Percentiles rank a stretch among this genome's conserved stretches.
Evolutionary conservation across 2,797 vertebrate species (phyloP).

Genomic region (Sarcophilus harrisii): DNA sequence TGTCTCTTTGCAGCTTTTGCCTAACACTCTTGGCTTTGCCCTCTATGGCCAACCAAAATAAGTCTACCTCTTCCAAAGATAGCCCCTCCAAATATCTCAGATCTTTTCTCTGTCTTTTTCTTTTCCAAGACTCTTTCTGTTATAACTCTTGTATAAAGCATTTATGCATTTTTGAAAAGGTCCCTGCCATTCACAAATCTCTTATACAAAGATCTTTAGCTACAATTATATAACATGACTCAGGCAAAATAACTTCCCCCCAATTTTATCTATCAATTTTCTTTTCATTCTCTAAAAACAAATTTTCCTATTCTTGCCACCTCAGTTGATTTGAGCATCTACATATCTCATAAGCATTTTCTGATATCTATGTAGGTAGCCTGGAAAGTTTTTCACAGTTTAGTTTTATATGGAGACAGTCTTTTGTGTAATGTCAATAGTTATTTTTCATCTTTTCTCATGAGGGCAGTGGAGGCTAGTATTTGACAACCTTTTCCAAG

Average conservation of each 20-base stretch:
- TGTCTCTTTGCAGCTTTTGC: neutral
- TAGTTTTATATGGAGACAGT: conserved; percentile 71
- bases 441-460: conserved; percentile 77
- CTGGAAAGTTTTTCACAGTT: conserved; percentile 75
- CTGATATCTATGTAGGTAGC: conserved; percentile 73
- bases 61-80: neutral
- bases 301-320: conserved; percentile 68
- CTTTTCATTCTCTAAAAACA: conserved; percentile 70
- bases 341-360: conserved; percentile 74
- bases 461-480: conserved; percentile 69
- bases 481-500: conserved; percentile 70
- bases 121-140: neutral
- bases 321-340: conserved; percentile 41
- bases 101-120: neutral
- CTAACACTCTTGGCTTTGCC: neutral
- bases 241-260: conserved; percentile 49
- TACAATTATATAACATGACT: conserved; percentile 10
- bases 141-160: conserved; percentile 50
- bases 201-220: neutral
- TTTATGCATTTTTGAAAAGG: conserved; percentile 62
- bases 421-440: conserved; percentile 73
- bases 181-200: conserved; percentile 15
- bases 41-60: neutral
- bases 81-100: neutral
- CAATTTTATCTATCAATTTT: conserved; percentile 62